These are phyloP conservation scores for Xylocampa areola DNA, from an alignment of 2,888 invertebrate species.

Conservation along the genomic window DNA sequence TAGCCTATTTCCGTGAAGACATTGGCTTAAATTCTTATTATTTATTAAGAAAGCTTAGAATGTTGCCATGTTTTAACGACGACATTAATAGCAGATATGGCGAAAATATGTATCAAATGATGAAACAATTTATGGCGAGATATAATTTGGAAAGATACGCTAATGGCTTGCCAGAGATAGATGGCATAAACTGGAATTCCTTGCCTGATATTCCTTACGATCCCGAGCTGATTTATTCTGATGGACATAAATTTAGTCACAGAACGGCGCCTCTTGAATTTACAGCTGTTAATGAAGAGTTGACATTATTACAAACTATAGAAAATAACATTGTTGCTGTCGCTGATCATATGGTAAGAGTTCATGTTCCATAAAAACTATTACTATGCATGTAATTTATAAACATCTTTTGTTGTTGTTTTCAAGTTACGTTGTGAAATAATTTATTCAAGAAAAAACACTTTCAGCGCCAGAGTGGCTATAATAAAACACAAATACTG, in stretches of 20 bases:
- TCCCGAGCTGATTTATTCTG: conserved; percentile 90
- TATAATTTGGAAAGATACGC: conserved; percentile 93
- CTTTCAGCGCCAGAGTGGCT: conserved; percentile 78
- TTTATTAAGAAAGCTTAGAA: conserved; percentile 88
- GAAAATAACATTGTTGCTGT: conserved; percentile 75
- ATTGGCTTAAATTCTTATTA: conserved; percentile 92
- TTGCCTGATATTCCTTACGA: conserved; percentile 88
- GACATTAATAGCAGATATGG: conserved; percentile 88
- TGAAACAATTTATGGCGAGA: conserved; percentile 92
- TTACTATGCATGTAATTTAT: neutral
- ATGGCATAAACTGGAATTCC: conserved; percentile 86
- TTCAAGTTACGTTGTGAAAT: neutral
- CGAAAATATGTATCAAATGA: conserved; percentile 90
- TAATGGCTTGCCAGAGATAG: conserved; percentile 90
- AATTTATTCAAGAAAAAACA: conserved; percentile 55
- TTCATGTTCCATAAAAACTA: neutral
- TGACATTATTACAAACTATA: conserved; percentile 73
- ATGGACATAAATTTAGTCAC: conserved; percentile 91
- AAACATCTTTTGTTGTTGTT: neutral
- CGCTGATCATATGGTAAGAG: conserved; percentile 77
- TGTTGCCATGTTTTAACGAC: conserved; percentile 88
- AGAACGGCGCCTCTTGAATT: conserved; percentile 83
- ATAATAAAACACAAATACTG: conserved; percentile 80
- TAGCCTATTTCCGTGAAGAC: conserved; percentile 93
- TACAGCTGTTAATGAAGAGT: conserved; percentile 72